These are phyloP conservation scores for Ochropacha duplaris DNA, from an alignment of 2,888 invertebrate species.

Conservation along the genomic window DNA sequence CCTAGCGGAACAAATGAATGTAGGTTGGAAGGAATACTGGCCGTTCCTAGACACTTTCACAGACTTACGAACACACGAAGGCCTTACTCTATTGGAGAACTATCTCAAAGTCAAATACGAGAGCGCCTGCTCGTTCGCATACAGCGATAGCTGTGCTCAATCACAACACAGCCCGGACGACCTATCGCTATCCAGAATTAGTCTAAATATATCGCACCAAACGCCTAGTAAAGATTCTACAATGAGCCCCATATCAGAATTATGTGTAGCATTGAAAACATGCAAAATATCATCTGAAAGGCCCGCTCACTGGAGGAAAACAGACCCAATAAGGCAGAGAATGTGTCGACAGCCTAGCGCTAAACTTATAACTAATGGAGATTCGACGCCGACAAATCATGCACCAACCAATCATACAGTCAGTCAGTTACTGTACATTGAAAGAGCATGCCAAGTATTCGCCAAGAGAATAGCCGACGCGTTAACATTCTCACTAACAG, in stretches of 20 bases:
- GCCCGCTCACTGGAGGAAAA: conserved; percentile 58
- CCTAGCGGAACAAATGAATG: conserved; percentile 87
- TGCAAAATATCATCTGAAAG: conserved; percentile 76
- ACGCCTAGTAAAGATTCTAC: conserved; percentile 39
- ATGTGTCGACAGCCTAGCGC: conserved; percentile 58
- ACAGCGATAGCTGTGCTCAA: conserved; percentile 61
- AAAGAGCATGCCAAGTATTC: conserved; percentile 83
- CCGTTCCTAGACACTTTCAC: conserved; percentile 92
- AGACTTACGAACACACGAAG: conserved; percentile 89
- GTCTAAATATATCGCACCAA: conserved; percentile 45
- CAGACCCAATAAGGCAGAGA: conserved; percentile 61
- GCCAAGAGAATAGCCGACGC: conserved; percentile 87
- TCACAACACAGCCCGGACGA: conserved; percentile 53
- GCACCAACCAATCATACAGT: conserved; percentile 60
- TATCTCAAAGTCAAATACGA: conserved; percentile 85
- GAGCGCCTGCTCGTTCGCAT: conserved; percentile 64
- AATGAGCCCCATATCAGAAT: conserved; percentile 83
- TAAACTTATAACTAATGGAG: conserved; percentile 53
- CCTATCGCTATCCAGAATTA: conserved; percentile 60
- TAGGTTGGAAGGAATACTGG: conserved; percentile 97
- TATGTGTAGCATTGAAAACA: conserved; percentile 83
- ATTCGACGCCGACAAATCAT: conserved; percentile 29
- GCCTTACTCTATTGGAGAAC: conserved; percentile 88
- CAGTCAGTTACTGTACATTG: conserved; percentile 70
- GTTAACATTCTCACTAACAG: conserved; percentile 81